phyloP scores from a whole-genome alignment of 2,888 invertebrate genomes.

The Andrena minutula region DNA sequence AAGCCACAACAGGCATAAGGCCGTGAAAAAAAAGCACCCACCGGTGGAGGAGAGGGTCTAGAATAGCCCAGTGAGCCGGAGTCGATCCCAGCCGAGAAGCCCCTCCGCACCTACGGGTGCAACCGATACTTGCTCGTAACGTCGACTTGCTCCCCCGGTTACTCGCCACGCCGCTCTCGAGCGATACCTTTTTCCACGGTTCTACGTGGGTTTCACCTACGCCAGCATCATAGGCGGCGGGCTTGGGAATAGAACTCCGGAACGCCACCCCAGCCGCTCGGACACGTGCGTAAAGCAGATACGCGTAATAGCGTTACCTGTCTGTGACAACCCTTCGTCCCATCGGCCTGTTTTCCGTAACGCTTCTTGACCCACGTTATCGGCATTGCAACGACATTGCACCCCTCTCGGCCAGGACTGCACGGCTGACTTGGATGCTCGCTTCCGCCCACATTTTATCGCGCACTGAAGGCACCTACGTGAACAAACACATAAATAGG shows the following conservation, averaged over 20 bases:
- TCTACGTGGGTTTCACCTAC: constrained; percentile 66
- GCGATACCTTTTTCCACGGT: constrained; percentile 64
- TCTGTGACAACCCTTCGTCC: constrained; percentile 63
- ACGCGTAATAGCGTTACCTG: constrained; percentile 67
- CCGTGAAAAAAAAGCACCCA: constrained; percentile 46
- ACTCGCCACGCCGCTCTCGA: constrained; percentile 42
- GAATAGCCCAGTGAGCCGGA: constrained; percentile 70
- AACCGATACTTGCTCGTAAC: constrained; percentile 75
- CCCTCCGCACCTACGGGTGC: constrained; percentile 71
- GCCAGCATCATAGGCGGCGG: constrained; percentile 44
- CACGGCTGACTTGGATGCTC: constrained; percentile 2
- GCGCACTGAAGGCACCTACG: not conserved
- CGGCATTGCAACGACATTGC: not conserved
- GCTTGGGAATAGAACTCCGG: constrained; percentile 56
- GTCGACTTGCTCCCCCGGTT: constrained; percentile 51
- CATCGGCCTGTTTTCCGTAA: constrained; percentile 58
- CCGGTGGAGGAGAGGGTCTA: constrained; percentile 50
- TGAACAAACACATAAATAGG: not conserved
- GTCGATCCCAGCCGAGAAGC: constrained; percentile 72
- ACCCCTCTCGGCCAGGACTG: not conserved
- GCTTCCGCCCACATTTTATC: not conserved
- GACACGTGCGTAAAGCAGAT: constrained; percentile 63
- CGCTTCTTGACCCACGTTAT: constrained; percentile 55
- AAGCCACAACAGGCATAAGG: constrained; percentile 67
- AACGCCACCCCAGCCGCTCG: constrained; percentile 54